Percentiles rank a stretch among this genome's conserved stretches.
phyloP scores from a whole-genome alignment of 1,140 invertebrate species.

The Drosophila carrolli region DNA sequence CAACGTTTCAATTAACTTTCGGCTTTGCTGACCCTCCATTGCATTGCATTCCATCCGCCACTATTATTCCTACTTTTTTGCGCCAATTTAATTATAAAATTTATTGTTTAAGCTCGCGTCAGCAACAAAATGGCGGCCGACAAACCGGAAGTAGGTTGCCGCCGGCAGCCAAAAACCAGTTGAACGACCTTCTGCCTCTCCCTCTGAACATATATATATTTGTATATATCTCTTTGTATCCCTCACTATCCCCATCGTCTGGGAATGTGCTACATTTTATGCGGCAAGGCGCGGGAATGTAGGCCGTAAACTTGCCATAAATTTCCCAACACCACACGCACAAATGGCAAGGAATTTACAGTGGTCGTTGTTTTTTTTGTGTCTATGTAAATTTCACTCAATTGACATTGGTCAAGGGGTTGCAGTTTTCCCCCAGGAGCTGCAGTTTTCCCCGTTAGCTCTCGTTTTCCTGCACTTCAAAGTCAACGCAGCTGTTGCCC shows the following conservation, averaged over 20 bases:
- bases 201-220: neutral
- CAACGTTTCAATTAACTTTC: slow-evolving; percentile 83
- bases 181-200: slow-evolving; percentile 61
- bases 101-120: slow-evolving; percentile 73
- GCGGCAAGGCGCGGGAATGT: slow-evolving; percentile 55
- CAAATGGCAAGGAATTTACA: slow-evolving; percentile 54
- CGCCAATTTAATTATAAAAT: slow-evolving; percentile 79
- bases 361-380: neutral
- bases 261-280: slow-evolving; percentile 78
- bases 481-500: slow-evolving; percentile 78
- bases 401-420: slow-evolving; percentile 62
- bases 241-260: slow-evolving; percentile 21
- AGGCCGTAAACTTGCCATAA: slow-evolving; percentile 75
- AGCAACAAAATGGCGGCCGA: slow-evolving; percentile 70
- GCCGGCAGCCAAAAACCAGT: slow-evolving; percentile 61
- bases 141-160: slow-evolving; percentile 71
- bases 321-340: slow-evolving; percentile 56
- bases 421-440: slow-evolving; percentile 11
- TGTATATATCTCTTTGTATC: neutral
- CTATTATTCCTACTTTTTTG: slow-evolving; percentile 50
- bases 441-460: slow-evolving; percentile 37
- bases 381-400: slow-evolving; percentile 73
- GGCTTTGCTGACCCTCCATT: slow-evolving; percentile 54
- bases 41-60: slow-evolving; percentile 20
- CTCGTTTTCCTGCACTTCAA: slow-evolving; percentile 68